phyloP scores from a whole-genome alignment of 2,113 vertebrate species.

The Pygoscelis adeliae region DNA sequence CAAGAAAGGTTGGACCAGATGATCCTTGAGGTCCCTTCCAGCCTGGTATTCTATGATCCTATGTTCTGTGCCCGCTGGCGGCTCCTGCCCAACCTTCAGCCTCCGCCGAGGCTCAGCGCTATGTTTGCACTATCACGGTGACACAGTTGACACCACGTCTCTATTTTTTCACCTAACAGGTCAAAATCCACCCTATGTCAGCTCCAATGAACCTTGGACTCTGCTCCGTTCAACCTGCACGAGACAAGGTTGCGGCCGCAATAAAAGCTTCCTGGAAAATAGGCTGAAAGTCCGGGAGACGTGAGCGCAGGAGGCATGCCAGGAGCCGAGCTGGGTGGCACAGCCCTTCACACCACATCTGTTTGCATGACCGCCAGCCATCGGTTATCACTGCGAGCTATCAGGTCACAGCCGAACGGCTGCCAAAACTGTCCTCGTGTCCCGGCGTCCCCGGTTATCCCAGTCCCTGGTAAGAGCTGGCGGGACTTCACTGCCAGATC shows the following conservation, averaged over 20 bases:
- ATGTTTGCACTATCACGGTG: accelerated
- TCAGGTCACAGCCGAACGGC: accelerated
- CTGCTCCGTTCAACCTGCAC: neutral
- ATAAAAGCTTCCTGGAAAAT: neutral
- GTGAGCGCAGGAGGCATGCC: accelerated
- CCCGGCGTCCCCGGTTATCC: neutral
- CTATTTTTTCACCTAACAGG: neutral
- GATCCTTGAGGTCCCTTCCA: neutral
- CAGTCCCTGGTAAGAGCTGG: neutral
- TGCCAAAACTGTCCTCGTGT: neutral
- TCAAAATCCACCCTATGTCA: neutral
- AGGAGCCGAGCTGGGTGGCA: neutral
- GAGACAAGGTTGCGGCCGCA: accelerated
- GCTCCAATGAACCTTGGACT: accelerated
- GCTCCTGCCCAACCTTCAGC: neutral
- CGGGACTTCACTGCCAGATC: neutral
- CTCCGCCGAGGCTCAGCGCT: accelerated
- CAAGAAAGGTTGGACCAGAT: neutral
- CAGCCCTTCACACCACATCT: accelerated
- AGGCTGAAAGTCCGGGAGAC: neutral
- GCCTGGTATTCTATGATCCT: neutral
- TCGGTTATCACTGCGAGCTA: accelerated
- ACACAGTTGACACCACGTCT: accelerated
- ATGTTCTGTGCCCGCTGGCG: neutral
- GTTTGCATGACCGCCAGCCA: accelerated